Percentiles rank a stretch among this genome's conserved stretches.
These are phyloP conservation scores for Drosophila quinaria DNA, from an alignment of 2,888 invertebrate species.

Conservation along the genomic window DNA sequence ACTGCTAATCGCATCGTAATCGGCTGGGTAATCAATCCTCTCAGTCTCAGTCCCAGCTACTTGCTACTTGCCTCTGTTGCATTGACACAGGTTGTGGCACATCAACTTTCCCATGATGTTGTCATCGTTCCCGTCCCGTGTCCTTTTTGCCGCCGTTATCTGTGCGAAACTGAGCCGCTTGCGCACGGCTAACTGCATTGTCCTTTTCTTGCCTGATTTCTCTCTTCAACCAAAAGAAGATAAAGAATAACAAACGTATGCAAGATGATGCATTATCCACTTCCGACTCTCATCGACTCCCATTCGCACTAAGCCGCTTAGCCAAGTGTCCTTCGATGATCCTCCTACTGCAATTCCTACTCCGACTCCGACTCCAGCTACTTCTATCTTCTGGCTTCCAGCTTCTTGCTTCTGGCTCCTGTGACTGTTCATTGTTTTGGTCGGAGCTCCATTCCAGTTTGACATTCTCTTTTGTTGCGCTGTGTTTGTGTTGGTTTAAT, in stretches of 20 bases:
- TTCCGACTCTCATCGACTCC: conserved; percentile 57
- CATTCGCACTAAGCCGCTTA: conserved; percentile 68
- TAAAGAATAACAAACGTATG: conserved; percentile 26
- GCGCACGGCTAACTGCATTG: conserved; percentile 84
- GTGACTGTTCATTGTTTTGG: conserved; percentile 31
- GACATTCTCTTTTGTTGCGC: conserved; percentile 35
- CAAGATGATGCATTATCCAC: conserved; percentile 79
- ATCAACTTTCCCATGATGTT: conserved; percentile 56
- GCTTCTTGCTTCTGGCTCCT: conserved; percentile 25
- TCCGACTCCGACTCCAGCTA: neutral
- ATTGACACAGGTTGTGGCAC: conserved; percentile 76
- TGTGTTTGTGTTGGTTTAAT: conserved; percentile 45
- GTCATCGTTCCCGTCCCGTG: conserved; percentile 36
- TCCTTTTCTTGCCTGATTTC: conserved; percentile 65
- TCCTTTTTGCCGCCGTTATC: conserved; percentile 84
- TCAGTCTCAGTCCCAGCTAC: neutral
- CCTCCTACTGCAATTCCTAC: conserved; percentile 12
- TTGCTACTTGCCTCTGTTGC: conserved; percentile 62
- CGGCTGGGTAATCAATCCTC: conserved; percentile 74
- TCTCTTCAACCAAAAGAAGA: conserved; percentile 17
- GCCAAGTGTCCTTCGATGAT: conserved; percentile 70
- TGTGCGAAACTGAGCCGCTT: conserved; percentile 76
- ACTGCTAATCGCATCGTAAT: conserved; percentile 63
- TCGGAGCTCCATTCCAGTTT: conserved; percentile 42
- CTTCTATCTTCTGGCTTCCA: no score